These are phyloP conservation scores for Himalopsyche japonica DNA, from an alignment of 2,888 invertebrate genomes.

Conservation along the genomic window DNA sequence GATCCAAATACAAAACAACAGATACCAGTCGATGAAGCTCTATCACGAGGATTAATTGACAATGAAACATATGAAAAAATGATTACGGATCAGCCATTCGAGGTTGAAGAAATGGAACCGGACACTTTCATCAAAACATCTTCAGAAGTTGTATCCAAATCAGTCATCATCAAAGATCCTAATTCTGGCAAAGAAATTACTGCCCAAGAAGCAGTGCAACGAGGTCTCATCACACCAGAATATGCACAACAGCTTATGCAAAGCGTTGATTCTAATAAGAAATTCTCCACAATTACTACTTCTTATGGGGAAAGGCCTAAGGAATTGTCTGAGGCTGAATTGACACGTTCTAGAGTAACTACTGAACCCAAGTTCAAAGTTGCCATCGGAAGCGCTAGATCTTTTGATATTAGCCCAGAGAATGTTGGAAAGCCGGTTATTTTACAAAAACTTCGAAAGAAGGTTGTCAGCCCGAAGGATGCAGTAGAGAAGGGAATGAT, in stretches of 20 bases:
- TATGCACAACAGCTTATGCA: constrained; percentile 50
- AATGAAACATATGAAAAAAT: constrained; percentile 38
- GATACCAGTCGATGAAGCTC: constrained; percentile 61
- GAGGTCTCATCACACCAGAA: constrained; percentile 60
- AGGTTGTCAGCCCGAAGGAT: constrained; percentile 73
- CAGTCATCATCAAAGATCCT: constrained; percentile 47
- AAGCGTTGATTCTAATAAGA: constrained; percentile 32
- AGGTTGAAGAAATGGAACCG: constrained; percentile 31
- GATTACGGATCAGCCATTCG: constrained; percentile 39
- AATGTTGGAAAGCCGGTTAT: constrained; percentile 70
- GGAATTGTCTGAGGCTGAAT: constrained; percentile 60
- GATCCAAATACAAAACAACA: constrained; percentile 60
- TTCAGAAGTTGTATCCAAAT: constrained; percentile 41
- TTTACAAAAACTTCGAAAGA: constrained; percentile 78
- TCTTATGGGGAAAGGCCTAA: constrained; percentile 25
- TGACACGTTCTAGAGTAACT: constrained; percentile 60
- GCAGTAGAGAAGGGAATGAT: constrained; percentile 79
- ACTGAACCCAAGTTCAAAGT: constrained; percentile 71
- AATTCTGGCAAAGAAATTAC: constrained; percentile 59
- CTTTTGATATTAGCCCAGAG: constrained; percentile 60
- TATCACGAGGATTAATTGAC: constrained; percentile 43
- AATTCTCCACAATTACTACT: constrained; percentile 12
- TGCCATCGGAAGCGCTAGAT: constrained; percentile 64
- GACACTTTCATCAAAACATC: constrained; percentile 41
- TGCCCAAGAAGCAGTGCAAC: constrained; percentile 63